Evolutionary conservation across 2,113 vertebrate genomes (phyloP).

Genomic region (Indicator maculatus): DNA sequence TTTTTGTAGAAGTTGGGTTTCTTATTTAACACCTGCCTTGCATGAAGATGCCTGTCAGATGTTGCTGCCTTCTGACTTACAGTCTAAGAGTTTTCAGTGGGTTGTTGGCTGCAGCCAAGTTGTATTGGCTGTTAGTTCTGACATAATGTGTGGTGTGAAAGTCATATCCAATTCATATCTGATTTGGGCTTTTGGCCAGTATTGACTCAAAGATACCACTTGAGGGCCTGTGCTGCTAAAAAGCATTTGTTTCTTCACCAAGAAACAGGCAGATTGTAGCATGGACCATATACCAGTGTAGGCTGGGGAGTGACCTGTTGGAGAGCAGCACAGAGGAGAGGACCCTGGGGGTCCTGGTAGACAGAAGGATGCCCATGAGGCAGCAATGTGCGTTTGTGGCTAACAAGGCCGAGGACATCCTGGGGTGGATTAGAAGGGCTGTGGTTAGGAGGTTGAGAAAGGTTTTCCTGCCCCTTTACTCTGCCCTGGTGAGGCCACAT

Average conservation of each 20-base stretch:
- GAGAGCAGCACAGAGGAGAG: too few species aligned
- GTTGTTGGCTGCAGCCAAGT: background rate
- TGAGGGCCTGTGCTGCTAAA: background rate
- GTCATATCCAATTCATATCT: background rate
- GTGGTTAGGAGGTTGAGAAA: too few species aligned
- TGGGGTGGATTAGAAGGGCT: too few species aligned
- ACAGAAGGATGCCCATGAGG: too few species aligned
- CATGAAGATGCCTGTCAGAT: background rate
- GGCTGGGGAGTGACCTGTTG: too few species aligned
- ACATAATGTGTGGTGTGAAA: fast-evolving
- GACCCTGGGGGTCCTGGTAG: too few species aligned
- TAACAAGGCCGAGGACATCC: too few species aligned
- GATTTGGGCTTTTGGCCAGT: background rate
- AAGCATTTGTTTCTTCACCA: background rate
- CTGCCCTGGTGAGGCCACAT: too few species aligned
- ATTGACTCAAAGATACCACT: background rate
- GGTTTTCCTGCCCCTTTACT: too few species aligned
- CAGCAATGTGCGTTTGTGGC: too few species aligned
- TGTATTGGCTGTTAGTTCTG: background rate
- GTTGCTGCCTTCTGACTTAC: background rate
- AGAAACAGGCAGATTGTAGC: background rate
- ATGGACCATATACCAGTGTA: fast-evolving
- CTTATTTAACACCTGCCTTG: fast-evolving
- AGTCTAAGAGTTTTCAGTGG: background rate
- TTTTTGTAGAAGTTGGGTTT: background rate